phyloP scores from a whole-genome alignment of 2,797 vertebrate genomes.

The Monodelphis domestica region DNA sequence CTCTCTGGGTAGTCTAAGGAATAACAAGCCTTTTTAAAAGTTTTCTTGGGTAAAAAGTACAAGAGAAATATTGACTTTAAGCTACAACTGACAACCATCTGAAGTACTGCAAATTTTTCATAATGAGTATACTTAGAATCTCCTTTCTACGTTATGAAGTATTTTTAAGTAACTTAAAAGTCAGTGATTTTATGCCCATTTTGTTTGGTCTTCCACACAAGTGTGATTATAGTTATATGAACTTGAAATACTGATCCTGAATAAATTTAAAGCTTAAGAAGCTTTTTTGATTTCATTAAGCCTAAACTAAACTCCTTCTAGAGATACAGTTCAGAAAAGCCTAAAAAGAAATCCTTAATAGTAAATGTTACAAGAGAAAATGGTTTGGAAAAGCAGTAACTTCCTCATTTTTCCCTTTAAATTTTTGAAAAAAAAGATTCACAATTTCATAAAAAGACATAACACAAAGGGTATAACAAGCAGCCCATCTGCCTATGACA shows the following conservation, averaged over 20 bases:
- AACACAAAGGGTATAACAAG: constrained; percentile 69
- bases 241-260: constrained; percentile 31
- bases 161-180: constrained; percentile 38
- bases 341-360: constrained; percentile 33
- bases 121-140: background rate
- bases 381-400: constrained; percentile 56
- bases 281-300: constrained; percentile 33
- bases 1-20: background rate
- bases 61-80: background rate
- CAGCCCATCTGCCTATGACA: constrained; percentile 75
- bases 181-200: constrained; percentile 11
- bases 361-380: constrained; percentile 26
- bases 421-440: constrained; percentile 52
- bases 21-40: background rate
- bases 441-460: constrained; percentile 72
- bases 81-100: background rate
- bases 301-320: constrained; percentile 25
- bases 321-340: constrained; percentile 47
- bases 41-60: background rate
- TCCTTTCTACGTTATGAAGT: constrained; percentile 21
- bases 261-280: constrained; percentile 53
- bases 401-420: constrained; percentile 54
- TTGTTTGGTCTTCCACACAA: constrained; percentile 37
- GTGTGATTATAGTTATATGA: constrained; percentile 41
- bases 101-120: background rate